A percentile compares a stretch with the other conserved stretches of the same genome.
These are phyloP conservation scores for Oncorhynchus keta DNA, from an alignment of 2,113 vertebrate genomes.

Conservation along the genomic window DNA sequence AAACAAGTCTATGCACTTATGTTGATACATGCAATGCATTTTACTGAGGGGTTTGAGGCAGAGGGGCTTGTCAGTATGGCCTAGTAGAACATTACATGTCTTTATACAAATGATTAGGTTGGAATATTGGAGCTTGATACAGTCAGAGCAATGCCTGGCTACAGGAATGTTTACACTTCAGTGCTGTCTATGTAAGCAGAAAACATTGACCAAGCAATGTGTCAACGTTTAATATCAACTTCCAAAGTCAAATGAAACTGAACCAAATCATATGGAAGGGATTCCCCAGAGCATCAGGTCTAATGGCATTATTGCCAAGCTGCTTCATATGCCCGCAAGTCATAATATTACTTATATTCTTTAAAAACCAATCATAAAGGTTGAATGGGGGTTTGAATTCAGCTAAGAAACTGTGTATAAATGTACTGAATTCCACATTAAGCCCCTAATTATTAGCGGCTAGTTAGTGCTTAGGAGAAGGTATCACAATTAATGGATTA, in stretches of 20 bases:
- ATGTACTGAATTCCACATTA: slow-evolving; percentile 31
- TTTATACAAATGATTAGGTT: too few species aligned
- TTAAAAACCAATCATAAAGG: not conserved
- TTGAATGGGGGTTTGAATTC: slow-evolving; percentile 29
- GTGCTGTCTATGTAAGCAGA: too few species aligned
- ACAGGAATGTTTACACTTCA: too few species aligned
- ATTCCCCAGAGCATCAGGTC: not conserved
- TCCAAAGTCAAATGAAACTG: not conserved
- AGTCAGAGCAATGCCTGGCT: too few species aligned
- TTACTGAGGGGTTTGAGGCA: too few species aligned
- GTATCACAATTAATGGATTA: slow-evolving; percentile 62
- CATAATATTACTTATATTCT: too few species aligned
- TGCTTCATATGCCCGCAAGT: not conserved
- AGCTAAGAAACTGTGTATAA: slow-evolving; percentile 32
- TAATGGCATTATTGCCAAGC: not conserved
- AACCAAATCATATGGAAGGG: not conserved
- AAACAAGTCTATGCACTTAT: too few species aligned
- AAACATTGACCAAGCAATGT: too few species aligned
- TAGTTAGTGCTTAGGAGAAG: slow-evolving; percentile 56
- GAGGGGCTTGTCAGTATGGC: too few species aligned
- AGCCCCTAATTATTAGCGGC: slow-evolving; percentile 40
- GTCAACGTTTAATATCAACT: not conserved
- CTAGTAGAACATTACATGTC: too few species aligned
- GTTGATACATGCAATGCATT: not conserved
- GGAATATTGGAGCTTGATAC: too few species aligned